phyloP scores from a whole-genome alignment of 2,113 vertebrate genomes.

The Pomatorhinus ruficollis region DNA sequence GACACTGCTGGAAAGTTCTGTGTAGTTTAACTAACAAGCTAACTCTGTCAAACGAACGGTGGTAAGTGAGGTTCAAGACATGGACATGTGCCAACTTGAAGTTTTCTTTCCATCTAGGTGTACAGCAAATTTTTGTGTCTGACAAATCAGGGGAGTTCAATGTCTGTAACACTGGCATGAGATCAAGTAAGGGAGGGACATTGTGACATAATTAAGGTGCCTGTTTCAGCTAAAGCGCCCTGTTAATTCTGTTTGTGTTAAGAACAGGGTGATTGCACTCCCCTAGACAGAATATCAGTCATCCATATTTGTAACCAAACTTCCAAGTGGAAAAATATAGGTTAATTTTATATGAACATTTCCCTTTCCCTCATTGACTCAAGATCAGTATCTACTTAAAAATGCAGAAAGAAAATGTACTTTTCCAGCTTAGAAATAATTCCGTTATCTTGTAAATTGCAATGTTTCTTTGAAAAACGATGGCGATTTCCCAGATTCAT shows the following conservation, averaged over 20 bases:
- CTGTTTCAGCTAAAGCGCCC: background rate
- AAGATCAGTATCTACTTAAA: background rate
- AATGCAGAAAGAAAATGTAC: background rate
- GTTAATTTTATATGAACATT: background rate
- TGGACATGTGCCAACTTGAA: background rate
- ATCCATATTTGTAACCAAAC: background rate
- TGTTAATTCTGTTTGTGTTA: background rate
- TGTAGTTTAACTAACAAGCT: slow-evolving; percentile 32
- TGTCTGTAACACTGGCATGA: background rate
- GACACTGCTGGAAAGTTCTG: background rate
- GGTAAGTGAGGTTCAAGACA: background rate
- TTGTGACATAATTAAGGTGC: background rate
- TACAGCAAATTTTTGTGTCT: background rate
- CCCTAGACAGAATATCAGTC: background rate
- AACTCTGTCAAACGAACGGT: background rate
- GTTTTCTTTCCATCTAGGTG: background rate
- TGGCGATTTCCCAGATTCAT: background rate
- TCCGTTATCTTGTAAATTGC: background rate
- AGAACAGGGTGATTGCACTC: background rate
- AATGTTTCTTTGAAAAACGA: background rate
- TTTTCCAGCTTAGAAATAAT: background rate
- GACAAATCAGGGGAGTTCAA: background rate
- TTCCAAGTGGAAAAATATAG: background rate
- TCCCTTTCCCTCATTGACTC: background rate
- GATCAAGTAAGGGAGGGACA: background rate